Percentiles rank a stretch among this genome's conserved stretches.
These are phyloP conservation scores for Euthynnus affinis DNA, from an alignment of 2,797 vertebrate species.

Conservation along the genomic window DNA sequence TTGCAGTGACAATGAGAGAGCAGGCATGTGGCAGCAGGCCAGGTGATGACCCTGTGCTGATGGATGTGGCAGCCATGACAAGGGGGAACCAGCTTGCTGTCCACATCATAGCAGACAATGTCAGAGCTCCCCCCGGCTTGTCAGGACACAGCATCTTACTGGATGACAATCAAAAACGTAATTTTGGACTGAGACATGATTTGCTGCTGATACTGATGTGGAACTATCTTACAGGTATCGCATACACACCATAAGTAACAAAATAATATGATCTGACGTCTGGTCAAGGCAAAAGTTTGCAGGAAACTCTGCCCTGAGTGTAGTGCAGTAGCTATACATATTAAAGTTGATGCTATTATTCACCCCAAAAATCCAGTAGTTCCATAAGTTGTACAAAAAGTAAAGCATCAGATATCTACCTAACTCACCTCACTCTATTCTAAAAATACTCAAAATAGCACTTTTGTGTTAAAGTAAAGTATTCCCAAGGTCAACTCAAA, in stretches of 20 bases:
- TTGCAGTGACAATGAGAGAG: conserved; percentile 66
- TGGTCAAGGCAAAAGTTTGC: neutral
- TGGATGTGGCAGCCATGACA: conserved; percentile 76
- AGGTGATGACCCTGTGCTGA: conserved; percentile 79
- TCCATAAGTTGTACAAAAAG: conserved; percentile 6
- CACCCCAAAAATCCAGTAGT: neutral
- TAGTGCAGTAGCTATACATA: neutral
- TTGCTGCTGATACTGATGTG: conserved; percentile 6
- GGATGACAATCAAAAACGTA: conserved; percentile 39
- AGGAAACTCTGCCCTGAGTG: neutral
- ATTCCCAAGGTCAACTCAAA: conserved; percentile 41
- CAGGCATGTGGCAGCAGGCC: conserved; percentile 76
- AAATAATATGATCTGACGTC: neutral
- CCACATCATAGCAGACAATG: conserved; percentile 51
- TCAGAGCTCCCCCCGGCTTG: conserved; percentile 36
- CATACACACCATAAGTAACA: neutral
- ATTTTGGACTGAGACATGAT: conserved; percentile 35
- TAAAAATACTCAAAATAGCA: conserved; percentile 29
- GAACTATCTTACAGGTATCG: neutral
- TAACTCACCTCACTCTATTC: conserved; percentile 12
- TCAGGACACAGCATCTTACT: conserved; percentile 34
- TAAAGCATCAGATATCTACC: neutral
- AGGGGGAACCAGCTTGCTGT: conserved; percentile 61
- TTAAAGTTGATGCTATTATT: neutral
- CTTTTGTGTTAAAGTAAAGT: conserved; percentile 38